Base-by-base conservation (phyloP, 2,888 invertebrate species). In the Litoditis marina region DNA sequence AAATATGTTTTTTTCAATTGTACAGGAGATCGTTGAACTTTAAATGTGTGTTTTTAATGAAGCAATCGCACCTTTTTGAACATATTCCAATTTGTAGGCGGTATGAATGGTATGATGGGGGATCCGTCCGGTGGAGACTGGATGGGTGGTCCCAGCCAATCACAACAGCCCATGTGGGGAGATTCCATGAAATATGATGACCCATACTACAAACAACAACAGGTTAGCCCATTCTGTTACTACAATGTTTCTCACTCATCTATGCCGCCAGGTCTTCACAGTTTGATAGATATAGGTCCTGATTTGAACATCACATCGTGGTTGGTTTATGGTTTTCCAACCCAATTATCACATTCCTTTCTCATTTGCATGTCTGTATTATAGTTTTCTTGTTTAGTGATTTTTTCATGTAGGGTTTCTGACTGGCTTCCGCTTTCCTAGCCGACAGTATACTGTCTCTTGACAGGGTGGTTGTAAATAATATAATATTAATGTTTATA, bases 141-240 rank as follows among this genome's bases (percentile, higher is more conserved):
- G 69, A 60, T 63, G 16, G 51, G 57, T 13, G 67, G 65, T 27
- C 19, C 25, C 11, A 55, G 47, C n/a, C 62, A 62, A 28, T 49
- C 60, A 6, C 67, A 64, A 13, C 71, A 71, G 39, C 69, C 47
- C 7, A 65, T 73, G 49, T 75, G 75, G 75, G 67, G 73, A 32
- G 71, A 75, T 30, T 65, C 72, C 3, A 66, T 73, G 55, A 68
- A 66, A 27, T 63, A n/a, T n/a, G n/a, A n/a, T 6, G 73, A 70
- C 32, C 65, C 62, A 4, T 70, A 66, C 52, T 73, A 70, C 70
- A 73, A 73, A 44, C 68, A 68, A n/a, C 72, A 72, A 56, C 54
- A 60, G 16, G 51, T 22, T 53, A 65, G 1, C 47, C 54, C 28
- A 39, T 32, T 19, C 55, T 54, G 34, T n/a, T 11, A n/a, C 11